Conservation (phyloP, 1,140 invertebrate species). For the Dendrolimus punctatus region DNA sequence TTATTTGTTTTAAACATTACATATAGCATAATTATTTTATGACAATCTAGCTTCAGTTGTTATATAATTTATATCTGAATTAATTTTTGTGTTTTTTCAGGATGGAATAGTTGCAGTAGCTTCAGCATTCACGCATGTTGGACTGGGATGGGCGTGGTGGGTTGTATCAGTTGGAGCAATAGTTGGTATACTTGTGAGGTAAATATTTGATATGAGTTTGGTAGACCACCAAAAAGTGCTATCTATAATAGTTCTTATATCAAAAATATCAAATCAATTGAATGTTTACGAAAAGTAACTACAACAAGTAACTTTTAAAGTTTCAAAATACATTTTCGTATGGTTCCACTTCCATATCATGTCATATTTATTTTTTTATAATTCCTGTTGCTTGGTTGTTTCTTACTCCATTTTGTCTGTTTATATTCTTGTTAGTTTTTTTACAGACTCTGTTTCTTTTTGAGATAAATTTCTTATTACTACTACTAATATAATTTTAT, state of each 20-base stretch:
- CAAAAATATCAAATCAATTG: not conserved
- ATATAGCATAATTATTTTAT: no score
- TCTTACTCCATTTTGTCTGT: no score
- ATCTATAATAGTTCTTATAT: not conserved
- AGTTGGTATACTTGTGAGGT: slow-evolving; percentile 82
- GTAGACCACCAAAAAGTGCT: not conserved
- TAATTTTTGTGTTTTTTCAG: slow-evolving; percentile 20
- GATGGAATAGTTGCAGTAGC: slow-evolving; percentile 29
- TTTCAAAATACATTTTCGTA: no score
- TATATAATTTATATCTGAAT: not conserved
- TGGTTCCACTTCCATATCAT: not conserved
- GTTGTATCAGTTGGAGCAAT: slow-evolving; percentile 85
- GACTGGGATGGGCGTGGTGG: slow-evolving; percentile 82
- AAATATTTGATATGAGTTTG: slow-evolving; percentile 4
- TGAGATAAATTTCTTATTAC: no score
- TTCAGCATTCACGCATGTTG: slow-evolving; percentile 77
- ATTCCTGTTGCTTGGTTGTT: no score
- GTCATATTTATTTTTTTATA: not conserved
- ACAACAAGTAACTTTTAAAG: slow-evolving; percentile 1
- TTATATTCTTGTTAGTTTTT: no score
- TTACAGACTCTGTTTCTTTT: no score
- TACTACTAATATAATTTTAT: no score
- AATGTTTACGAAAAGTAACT: no score
- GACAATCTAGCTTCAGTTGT: no score
- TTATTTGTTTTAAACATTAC: no score